Base-by-base conservation (phyloP, 2,113 vertebrate genomes). In the Platichthys flesus region DNA sequence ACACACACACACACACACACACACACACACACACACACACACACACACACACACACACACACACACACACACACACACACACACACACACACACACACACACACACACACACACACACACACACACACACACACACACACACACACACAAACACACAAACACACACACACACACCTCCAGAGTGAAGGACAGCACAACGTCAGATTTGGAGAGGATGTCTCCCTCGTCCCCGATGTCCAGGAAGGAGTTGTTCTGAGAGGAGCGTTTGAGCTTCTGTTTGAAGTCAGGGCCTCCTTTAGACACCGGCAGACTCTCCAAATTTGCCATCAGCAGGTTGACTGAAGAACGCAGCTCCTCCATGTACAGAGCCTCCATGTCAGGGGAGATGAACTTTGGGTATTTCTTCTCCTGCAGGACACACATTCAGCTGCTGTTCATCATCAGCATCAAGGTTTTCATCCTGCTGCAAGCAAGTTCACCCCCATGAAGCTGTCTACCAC, bases 221-320 rank as follows among this genome's bases (percentile, higher is more conserved):
- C 90, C 97, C 83, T 99, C 97, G 54, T 99, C 98, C 35, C 96
- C 97, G 14, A 99, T 94, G 88, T 99, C 97, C 92, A 99, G 85
- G 91, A 99, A 99, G 0, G 97, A 95, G 90, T 96, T 97, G 90
- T 98, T 99, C 82, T 94, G 94, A 91, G 60, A 94, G 4, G 96
- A 97, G 69, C 97, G 94, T 65, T 99, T 99, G 69, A 98, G 94
- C 87, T 97, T 98, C 88, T 97, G 97, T 79, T 98, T 98, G 89
- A 97, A 96, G 90, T 99, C 97, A 0, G 96, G 93, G 0, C 96
- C 97, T 67, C 97, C 97, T 93, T 97, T 98, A 18, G 98, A 96
- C 71, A 99, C 98, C 0, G 98, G 97, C 70, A 98, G 96, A 87
- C 97, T 98, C 93, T 99, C 97, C 92, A 99, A 91, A 90, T 99